Conservation (phyloP, 1,140 invertebrate species). For the Eupristina koningsbergeri region DNA sequence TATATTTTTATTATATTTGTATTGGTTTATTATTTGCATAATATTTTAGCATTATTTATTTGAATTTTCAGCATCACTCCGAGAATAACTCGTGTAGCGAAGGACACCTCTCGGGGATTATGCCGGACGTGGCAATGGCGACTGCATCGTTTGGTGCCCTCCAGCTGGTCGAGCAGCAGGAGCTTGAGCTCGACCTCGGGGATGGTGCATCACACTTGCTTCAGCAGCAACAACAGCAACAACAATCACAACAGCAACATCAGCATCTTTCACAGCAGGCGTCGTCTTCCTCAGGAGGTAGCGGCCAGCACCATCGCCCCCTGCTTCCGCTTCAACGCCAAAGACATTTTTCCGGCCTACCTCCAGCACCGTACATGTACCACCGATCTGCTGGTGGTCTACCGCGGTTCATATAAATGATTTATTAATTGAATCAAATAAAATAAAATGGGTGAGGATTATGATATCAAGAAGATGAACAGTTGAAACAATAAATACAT, state of each 20-base stretch:
- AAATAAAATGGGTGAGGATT: not conserved
- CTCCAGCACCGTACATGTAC: constrained; percentile 67
- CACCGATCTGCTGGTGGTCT: constrained; percentile 67
- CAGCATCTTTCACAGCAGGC: constrained; percentile 32
- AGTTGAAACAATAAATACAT: not conserved
- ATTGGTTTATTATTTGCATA: too few species aligned
- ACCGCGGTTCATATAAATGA: constrained; percentile 69
- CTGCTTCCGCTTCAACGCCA: constrained; percentile 66
- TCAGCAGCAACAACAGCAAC: constrained; percentile 58
- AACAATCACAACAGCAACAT: constrained; percentile 36
- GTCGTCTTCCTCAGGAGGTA: constrained; percentile 57
- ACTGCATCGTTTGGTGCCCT: constrained; percentile 82
- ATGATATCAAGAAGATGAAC: constrained; percentile 6
- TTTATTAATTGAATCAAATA: not conserved
- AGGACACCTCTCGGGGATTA: constrained; percentile 84
- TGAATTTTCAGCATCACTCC: constrained; percentile 65
- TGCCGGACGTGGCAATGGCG: constrained; percentile 92
- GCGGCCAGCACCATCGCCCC: constrained; percentile 61
- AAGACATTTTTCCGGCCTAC: constrained; percentile 66
- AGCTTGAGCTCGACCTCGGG: constrained; percentile 82
- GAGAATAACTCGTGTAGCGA: constrained; percentile 78
- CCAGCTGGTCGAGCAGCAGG: constrained; percentile 79
- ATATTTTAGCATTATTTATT: not conserved
- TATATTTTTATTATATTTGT: too few species aligned
- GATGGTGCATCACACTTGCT: constrained; percentile 79